Percentiles rank a stretch among this genome's conserved stretches.
Conservation (phyloP, 2,113 vertebrate species). For the Crotalus helleri region DNA sequence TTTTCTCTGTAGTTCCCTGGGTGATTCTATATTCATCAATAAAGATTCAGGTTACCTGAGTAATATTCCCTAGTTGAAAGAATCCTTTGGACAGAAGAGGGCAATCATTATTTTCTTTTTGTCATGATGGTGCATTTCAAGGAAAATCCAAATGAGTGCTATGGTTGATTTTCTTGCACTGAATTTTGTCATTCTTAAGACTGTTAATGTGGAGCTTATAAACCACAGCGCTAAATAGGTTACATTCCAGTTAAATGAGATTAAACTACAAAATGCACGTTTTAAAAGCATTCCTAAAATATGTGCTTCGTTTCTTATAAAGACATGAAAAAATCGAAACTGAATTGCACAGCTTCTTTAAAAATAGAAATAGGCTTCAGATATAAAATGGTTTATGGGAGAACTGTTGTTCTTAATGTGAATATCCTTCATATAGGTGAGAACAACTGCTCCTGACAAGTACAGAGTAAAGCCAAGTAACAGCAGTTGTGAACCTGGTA, state of each 20-base stretch:
- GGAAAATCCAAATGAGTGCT: background rate
- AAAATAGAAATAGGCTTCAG: background rate
- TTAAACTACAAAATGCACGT: background rate
- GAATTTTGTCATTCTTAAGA: background rate
- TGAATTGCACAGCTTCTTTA: background rate
- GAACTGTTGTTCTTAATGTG: background rate
- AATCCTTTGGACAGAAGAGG: background rate
- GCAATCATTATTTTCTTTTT: background rate
- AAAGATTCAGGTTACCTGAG: background rate
- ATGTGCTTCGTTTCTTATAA: background rate
- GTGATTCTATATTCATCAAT: background rate
- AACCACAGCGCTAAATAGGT: background rate
- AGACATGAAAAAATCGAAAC: background rate
- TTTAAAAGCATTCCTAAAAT: background rate
- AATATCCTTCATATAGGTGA: constrained; percentile 74
- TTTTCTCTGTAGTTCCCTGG: background rate
- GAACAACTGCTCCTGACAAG: constrained; percentile 96
- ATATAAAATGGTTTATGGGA: background rate
- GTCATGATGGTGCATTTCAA: background rate
- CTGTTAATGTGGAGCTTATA: background rate
- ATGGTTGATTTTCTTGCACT: background rate
- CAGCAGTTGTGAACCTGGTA: constrained; percentile 89
- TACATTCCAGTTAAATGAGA: background rate
- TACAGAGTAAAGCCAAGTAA: constrained; percentile 97
- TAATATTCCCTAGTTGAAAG: background rate